Evolutionary conservation across 2,113 vertebrate genomes (phyloP).

Genomic region (Bubalus kerabau): DNA sequence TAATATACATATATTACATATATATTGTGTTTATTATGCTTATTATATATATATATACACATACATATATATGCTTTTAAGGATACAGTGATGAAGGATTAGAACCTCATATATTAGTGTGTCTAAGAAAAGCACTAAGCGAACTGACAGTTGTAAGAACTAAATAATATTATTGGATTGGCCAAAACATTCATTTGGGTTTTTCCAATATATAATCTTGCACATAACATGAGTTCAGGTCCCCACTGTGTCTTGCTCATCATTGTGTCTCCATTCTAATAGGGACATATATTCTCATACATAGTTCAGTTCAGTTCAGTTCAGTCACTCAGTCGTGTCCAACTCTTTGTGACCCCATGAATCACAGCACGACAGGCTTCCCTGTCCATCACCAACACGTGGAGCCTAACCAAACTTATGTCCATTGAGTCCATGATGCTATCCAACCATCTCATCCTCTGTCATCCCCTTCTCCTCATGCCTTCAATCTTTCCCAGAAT

Average conservation of each 20-base stretch:
- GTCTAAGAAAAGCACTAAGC: not conserved
- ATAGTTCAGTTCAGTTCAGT: not conserved
- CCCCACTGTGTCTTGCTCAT: not conserved
- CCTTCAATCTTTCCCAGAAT: not conserved
- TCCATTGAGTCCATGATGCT: not conserved
- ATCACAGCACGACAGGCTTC: not conserved
- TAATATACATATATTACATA: not conserved
- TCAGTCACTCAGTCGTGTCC: accelerated
- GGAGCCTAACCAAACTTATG: not conserved
- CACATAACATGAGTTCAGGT: not conserved
- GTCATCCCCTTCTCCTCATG: not conserved
- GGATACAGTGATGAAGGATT: not conserved
- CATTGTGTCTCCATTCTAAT: not conserved
- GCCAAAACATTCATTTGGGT: not conserved
- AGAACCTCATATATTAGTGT: not conserved
- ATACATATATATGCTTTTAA: not conserved
- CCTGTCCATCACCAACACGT: not conserved
- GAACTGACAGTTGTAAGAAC: not conserved
- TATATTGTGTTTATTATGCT: not conserved
- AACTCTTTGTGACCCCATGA: not conserved
- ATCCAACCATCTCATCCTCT: not conserved
- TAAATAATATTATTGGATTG: not conserved
- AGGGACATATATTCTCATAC: not conserved
- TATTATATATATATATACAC: not conserved
- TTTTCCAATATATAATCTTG: not conserved